phyloP scores from a whole-genome alignment of 2,113 vertebrate genomes.

The Eolophus roseicapilla region DNA sequence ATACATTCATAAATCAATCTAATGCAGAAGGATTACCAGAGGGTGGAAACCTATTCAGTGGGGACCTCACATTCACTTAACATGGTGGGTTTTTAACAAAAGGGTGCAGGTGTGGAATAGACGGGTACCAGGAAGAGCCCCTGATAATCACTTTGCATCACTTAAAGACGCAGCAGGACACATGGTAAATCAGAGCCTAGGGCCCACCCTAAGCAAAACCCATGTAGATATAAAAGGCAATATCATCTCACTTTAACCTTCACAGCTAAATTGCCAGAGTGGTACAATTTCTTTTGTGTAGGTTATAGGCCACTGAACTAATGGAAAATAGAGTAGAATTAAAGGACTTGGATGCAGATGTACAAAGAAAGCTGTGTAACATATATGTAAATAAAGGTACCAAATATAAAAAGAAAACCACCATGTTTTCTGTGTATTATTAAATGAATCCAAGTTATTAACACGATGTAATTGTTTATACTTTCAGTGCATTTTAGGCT shows the following conservation, averaged over 20 bases:
- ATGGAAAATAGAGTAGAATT: constrained; percentile 56
- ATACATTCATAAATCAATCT: constrained; percentile 82
- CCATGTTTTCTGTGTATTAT: not conserved
- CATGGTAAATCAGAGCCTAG: constrained; percentile 80
- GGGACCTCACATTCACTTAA: constrained; percentile 77
- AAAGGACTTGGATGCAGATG: not conserved
- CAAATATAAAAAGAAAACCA: not conserved
- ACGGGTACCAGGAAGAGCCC: constrained; percentile 69
- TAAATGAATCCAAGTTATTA: not conserved
- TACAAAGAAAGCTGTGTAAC: not conserved
- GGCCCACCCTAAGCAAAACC: constrained; percentile 73
- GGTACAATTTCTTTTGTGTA: constrained; percentile 65
- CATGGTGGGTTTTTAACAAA: constrained; percentile 72
- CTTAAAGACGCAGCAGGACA: constrained; percentile 77
- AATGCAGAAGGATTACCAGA: constrained; percentile 67
- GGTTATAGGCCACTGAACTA: constrained; percentile 65
- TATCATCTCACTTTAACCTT: constrained; percentile 72
- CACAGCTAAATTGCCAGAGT: constrained; percentile 77
- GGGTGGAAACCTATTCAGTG: constrained; percentile 72
- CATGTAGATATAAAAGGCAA: constrained; percentile 75
- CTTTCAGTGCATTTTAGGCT: not conserved
- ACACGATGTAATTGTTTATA: not conserved
- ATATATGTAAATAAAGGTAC: not conserved
- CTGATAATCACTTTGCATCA: constrained; percentile 85
- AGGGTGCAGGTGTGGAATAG: constrained; percentile 80